A percentile compares a stretch with the other conserved stretches of the same genome.
phyloP scores from a whole-genome alignment of 2,888 invertebrate genomes.

The Emmelina monodactyla region DNA sequence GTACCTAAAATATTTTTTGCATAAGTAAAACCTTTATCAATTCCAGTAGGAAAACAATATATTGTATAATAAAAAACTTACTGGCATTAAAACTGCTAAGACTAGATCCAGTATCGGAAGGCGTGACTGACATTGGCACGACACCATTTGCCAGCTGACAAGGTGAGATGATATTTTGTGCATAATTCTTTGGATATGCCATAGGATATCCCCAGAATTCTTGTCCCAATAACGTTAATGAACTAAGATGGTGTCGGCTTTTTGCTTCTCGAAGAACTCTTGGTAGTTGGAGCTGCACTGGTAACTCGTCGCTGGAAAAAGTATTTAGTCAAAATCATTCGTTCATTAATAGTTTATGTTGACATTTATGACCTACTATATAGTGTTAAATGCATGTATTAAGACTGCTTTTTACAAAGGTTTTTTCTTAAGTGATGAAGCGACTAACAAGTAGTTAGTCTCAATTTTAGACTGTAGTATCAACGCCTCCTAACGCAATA shows the following conservation, averaged over 20 bases:
- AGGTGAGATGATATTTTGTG: slow-evolving; percentile 42
- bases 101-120: slow-evolving; percentile 75
- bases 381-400: too few species aligned
- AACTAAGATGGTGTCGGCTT: slow-evolving; percentile 89
- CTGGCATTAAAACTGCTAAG: slow-evolving; percentile 77
- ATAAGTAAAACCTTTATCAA: too few species aligned
- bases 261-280: slow-evolving; percentile 86
- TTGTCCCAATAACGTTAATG: slow-evolving; percentile 88
- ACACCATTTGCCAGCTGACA: slow-evolving; percentile 42
- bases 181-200: slow-evolving; percentile 72
- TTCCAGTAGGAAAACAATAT: neutral
- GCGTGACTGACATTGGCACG: slow-evolving; percentile 60
- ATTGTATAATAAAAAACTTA: slow-evolving; percentile 22
- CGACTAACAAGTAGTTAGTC: too few species aligned
- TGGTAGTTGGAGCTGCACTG: slow-evolving; percentile 87
- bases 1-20: slow-evolving; percentile 48
- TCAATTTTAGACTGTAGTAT: too few species aligned
- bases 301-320: slow-evolving; percentile 83
- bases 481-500: too few species aligned
- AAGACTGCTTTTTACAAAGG: too few species aligned
- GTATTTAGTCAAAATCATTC: neutral
- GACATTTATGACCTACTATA: neutral
- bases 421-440: too few species aligned
- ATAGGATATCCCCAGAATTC: slow-evolving; percentile 86
- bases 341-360: neutral